phyloP scores from a whole-genome alignment of 2,113 vertebrate genomes.

The Coracopsis vasa region DNA sequence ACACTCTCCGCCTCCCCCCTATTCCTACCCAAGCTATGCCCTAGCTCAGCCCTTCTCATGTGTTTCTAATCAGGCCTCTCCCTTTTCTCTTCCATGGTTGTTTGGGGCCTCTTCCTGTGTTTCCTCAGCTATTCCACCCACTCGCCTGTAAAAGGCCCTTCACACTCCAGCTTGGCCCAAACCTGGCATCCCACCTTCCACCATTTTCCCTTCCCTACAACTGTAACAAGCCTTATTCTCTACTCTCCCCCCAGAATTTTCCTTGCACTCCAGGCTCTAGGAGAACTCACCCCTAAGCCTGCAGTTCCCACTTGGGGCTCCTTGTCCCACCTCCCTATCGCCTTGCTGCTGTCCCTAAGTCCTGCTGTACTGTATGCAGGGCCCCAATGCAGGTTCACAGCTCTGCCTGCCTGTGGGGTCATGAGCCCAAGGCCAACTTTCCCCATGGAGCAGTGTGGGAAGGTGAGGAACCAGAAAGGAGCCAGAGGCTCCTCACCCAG shows the following conservation, averaged over 20 bases:
- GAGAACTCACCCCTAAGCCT: neutral
- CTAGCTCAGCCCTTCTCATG: neutral
- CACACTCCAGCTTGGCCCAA: neutral
- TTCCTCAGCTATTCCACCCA: neutral
- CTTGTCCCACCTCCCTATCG: fast-evolving
- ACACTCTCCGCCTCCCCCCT: fast-evolving
- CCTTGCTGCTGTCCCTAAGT: neutral
- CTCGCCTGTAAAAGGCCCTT: neutral
- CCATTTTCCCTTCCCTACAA: neutral
- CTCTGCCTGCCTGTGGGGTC: no score
- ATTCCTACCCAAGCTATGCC: neutral
- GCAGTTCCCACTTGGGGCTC: neutral
- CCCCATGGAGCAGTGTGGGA: fast-evolving
- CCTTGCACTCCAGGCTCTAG: neutral
- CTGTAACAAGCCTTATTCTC: neutral
- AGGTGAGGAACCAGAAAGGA: neutral
- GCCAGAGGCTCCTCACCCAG: neutral
- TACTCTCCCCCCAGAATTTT: neutral
- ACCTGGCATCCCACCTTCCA: neutral
- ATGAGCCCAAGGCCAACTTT: neutral
- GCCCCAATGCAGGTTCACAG: fast-evolving
- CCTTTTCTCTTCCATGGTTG: neutral
- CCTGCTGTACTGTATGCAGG: neutral
- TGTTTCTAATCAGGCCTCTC: neutral
- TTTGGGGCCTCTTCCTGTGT: neutral